phyloP scores from a whole-genome alignment of 1,140 invertebrate species.

The Lepidurus packardi region DNA sequence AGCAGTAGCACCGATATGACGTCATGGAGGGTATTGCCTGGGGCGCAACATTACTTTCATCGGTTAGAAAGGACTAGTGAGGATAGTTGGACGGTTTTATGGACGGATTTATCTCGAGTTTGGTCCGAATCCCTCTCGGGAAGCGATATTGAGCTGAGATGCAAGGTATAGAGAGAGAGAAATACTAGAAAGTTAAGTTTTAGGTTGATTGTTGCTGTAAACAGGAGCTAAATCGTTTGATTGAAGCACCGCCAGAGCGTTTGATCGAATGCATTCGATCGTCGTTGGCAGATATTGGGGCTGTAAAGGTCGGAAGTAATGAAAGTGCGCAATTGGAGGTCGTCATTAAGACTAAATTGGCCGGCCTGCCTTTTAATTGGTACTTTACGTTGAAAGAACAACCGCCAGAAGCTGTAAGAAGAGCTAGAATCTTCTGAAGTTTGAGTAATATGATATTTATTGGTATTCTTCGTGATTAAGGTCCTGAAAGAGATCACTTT shows the following conservation, averaged over 20 bases:
- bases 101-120: background rate
- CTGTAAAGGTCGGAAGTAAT: background rate
- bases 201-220: background rate
- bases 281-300: background rate
- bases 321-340: background rate
- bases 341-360: background rate
- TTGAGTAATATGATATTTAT: background rate
- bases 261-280: background rate
- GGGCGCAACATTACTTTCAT: background rate
- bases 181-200: background rate
- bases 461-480: background rate
- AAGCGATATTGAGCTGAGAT: background rate
- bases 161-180: background rate
- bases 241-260: background rate
- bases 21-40: background rate
- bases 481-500: background rate
- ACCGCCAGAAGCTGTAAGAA: background rate
- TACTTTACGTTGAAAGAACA: background rate
- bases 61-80: background rate
- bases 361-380: constrained; percentile 1
- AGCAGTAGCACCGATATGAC: background rate
- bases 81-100: background rate
- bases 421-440: background rate
- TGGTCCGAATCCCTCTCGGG: background rate
- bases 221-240: background rate